Percentiles rank a stretch among this genome's conserved stretches.
These are phyloP conservation scores for Rhinichthys klamathensis DNA, from an alignment of 2,113 vertebrate species.

Conservation along the genomic window DNA sequence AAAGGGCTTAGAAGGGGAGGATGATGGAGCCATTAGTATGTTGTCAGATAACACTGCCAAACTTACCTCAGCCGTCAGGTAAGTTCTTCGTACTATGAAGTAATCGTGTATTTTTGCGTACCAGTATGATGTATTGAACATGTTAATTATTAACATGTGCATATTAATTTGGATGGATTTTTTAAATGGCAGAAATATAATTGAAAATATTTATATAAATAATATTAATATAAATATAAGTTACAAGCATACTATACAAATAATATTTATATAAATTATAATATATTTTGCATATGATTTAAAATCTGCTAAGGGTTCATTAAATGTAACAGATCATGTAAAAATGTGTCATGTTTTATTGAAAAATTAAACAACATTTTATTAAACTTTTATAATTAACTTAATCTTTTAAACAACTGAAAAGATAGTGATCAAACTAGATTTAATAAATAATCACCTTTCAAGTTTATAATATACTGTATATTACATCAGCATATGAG, in stretches of 20 bases:
- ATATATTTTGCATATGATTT: not conserved
- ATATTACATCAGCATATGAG: too few relatives aligned
- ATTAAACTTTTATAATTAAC: too few relatives aligned
- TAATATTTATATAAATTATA: not conserved
- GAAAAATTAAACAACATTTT: too few relatives aligned
- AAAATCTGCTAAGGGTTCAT: too few relatives aligned
- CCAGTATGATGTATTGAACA: not conserved
- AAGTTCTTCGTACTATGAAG: not conserved
- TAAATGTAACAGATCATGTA: too few relatives aligned
- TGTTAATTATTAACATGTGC: not conserved
- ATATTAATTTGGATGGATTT: not conserved
- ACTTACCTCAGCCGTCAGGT: conserved; percentile 97
- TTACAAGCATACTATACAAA: not conserved
- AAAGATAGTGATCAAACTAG: too few relatives aligned
- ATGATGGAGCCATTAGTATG: conserved; percentile 99
- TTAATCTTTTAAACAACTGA: too few relatives aligned
- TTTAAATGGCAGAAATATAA: not conserved
- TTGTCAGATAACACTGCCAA: conserved; percentile 98
- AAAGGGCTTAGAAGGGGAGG: conserved; percentile 96
- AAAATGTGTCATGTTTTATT: too few relatives aligned
- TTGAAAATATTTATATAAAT: not conserved
- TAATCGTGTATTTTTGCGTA: not conserved
- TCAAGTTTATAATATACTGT: too few relatives aligned
- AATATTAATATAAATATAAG: not conserved
- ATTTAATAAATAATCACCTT: too few relatives aligned